Base-by-base conservation (phyloP, 2,888 invertebrate species). In the Sipha maydis region DNA sequence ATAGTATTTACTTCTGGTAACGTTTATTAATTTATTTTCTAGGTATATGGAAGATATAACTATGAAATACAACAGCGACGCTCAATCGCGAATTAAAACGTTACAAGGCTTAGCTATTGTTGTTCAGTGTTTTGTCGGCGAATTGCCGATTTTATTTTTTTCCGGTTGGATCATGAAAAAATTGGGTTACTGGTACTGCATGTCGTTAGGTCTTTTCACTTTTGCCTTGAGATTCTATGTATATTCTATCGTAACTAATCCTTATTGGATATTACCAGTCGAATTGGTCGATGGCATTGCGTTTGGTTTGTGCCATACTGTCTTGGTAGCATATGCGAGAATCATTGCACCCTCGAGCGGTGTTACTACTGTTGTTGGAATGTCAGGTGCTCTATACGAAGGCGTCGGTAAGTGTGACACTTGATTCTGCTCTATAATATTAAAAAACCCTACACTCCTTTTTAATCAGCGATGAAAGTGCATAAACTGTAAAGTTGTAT, bases 251-350 rank as follows among this genome's bases (percentile, higher is more conserved):
- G 92, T 98, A 84, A 92, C 93, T 0, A 95, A 97, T 92, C 95
- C 97, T 0, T 97, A 97, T 97, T 95, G 94, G 93, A 95, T 96
- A 79, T 92, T 98, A 89, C 95, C 97, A 0, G 94, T 98, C 80
- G 98, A 98, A 92, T 92, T 97, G 89, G 92, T 96, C 17, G 97
- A 98, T 92, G 97, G 98, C 0, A 92, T 98, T 34, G 97, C 97
- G 0, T 96, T 96, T 91, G 98, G 98, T 34, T 94, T 97, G 91
- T 96, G 96, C 91, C 97, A 96, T 92, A 95, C 97, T 0, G 95
- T 96, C 14, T 96, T 97, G 96, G 95, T 97, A 28, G 96, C 97
- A 0, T 97, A 97, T 92, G 97, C 97, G 0, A 96, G 95, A 91
- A 94, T 95, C 89, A 94, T 96, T 0, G 95, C 97, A 2, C 97